Percentiles rank a stretch among this genome's conserved stretches.
Evolutionary conservation across 2,113 vertebrate genomes (phyloP).

Genomic region (Eptatretus burgeri): DNA sequence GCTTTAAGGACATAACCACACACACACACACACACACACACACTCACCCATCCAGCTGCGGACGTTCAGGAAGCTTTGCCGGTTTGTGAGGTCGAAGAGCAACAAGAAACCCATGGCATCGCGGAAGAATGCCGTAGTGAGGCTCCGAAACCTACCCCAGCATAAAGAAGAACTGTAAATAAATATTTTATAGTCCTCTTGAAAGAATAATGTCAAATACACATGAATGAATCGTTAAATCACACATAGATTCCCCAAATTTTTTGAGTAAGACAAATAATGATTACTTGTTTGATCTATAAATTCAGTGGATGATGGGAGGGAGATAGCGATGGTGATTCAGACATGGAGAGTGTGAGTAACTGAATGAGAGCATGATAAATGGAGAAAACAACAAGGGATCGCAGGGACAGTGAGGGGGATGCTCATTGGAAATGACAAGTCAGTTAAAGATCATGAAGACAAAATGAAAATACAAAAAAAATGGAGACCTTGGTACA

Average conservation of each 20-base stretch:
- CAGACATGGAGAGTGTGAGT: not conserved
- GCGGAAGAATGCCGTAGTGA: constrained; percentile 75
- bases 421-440: not conserved
- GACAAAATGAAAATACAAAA: no score
- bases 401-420: constrained; percentile 12
- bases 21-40: no score
- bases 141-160: constrained; percentile 30
- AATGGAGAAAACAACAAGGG: not conserved
- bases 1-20: no score
- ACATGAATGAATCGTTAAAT: no score
- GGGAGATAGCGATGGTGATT: no score
- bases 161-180: not conserved
- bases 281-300: no score
- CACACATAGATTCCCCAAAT: constrained; percentile 6
- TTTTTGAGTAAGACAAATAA: not conserved
- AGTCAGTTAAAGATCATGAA: no score
- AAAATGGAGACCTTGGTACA: no score
- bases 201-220: no score
- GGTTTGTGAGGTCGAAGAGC: constrained; percentile 83
- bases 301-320: no score
- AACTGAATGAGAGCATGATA: no score
- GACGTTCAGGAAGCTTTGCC: constrained; percentile 84
- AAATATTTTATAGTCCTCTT: no score
- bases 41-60: constrained; percentile 84
- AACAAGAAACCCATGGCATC: constrained; percentile 86